Conservation (phyloP, 2,113 vertebrate species). For the Potamarius usumacintae region DNA sequence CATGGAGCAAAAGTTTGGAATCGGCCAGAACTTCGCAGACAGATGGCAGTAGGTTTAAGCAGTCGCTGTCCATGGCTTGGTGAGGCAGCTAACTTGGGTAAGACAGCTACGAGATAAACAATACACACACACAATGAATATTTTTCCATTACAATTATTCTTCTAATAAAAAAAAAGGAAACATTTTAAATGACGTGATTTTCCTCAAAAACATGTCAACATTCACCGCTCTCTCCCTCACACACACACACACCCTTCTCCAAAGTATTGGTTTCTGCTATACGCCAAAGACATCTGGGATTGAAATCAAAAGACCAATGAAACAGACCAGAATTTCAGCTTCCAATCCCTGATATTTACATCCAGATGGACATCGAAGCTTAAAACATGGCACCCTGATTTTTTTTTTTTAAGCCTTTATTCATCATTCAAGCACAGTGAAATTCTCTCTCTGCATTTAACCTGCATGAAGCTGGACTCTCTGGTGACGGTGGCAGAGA, state of each 20-base stretch:
- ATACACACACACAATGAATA: background rate
- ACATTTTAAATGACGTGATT: background rate
- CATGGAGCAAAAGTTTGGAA: conserved; percentile 73
- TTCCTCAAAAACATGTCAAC: background rate
- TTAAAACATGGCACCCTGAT: too few species aligned
- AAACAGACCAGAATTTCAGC: too few species aligned
- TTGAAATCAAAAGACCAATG: too few species aligned
- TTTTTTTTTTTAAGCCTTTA: too few species aligned
- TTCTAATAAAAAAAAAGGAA: background rate
- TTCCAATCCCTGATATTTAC: too few species aligned
- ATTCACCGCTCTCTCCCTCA: background rate
- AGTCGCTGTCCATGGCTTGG: conserved; percentile 78
- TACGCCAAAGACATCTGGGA: too few species aligned
- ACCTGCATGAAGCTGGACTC: too few species aligned
- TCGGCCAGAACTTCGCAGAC: conserved; percentile 80
- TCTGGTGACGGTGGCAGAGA: too few species aligned
- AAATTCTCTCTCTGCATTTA: too few species aligned
- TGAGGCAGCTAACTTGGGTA: background rate
- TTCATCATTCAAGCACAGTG: too few species aligned
- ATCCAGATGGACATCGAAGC: too few species aligned
- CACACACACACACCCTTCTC: background rate
- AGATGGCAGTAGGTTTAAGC: conserved; percentile 78
- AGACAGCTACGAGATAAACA: background rate
- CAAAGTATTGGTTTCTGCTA: too few species aligned
- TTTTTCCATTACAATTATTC: background rate